These are phyloP conservation scores for Crenuchus spilurus DNA, from an alignment of 2,797 vertebrate species.

Conservation along the genomic window DNA sequence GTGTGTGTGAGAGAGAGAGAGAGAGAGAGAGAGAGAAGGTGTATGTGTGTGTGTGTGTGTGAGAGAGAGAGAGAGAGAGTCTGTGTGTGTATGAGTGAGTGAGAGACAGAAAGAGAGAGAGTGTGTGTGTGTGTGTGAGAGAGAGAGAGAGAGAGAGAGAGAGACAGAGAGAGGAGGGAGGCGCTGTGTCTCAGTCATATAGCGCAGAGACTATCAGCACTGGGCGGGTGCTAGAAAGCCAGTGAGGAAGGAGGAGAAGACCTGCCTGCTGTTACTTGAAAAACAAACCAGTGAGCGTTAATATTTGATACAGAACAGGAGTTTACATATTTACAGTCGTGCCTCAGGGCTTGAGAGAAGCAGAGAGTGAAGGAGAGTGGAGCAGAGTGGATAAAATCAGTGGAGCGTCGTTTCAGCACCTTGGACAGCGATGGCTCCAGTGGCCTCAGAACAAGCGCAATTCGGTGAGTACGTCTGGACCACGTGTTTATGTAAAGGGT, in stretches of 20 bases:
- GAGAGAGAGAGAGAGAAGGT: too few species aligned
- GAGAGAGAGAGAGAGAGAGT: slow-evolving; percentile 44
- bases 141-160: slow-evolving; percentile 42
- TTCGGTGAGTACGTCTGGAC: slow-evolving; percentile 78
- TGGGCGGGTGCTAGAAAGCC: slow-evolving; percentile 42
- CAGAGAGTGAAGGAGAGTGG: background rate
- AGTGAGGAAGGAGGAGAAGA: slow-evolving; percentile 16
- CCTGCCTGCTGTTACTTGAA: slow-evolving; percentile 4
- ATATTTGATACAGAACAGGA: slow-evolving; percentile 52
- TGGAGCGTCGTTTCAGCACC: slow-evolving; percentile 77
- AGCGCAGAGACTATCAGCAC: slow-evolving; percentile 59
- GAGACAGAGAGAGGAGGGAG: slow-evolving; percentile 60
- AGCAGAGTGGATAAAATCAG: slow-evolving; percentile 18
- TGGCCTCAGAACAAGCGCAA: slow-evolving; percentile 78
- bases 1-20: too few species aligned
- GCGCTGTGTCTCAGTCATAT: slow-evolving; percentile 69
- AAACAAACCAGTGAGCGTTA: background rate
- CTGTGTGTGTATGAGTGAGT: too few species aligned
- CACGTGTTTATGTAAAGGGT: background rate
- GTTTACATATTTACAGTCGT: slow-evolving; percentile 26
- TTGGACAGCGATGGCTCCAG: slow-evolving; percentile 89
- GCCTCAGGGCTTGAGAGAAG: slow-evolving; percentile 20
- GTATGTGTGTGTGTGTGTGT: too few species aligned
- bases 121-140: slow-evolving; percentile 51
- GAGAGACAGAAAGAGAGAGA: slow-evolving; percentile 57